Base-by-base conservation (phyloP, 2,113 vertebrate genomes). In the Rhinopomastus cyanomelas region DNA sequence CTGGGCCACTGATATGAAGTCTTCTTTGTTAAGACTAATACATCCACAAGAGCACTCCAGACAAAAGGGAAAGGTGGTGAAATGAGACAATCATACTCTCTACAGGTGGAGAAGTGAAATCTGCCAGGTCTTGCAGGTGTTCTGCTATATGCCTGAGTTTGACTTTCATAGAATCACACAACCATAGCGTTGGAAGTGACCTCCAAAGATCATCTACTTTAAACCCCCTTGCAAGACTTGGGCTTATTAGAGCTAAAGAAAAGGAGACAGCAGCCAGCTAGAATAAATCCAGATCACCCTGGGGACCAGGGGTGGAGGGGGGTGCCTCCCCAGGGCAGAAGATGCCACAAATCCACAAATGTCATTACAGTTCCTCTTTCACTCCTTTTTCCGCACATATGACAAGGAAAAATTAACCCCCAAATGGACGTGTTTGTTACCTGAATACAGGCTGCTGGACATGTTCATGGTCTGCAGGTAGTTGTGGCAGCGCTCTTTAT, bases 401-500 rank as follows among this genome's bases (percentile, higher is more conserved):
- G 51, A 69, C 25, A 60, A 13, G 30, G 76, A 57, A 80, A 11
- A 0, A 0, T 34, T 77, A 82, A 80, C 72, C 73, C 62, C 55
- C 64, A 67, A 30, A 73, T 5, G 23, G 89, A 78, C 36, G 49
- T 3, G 4, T 76, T 51, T 95, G 97, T 97, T 95, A 99, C 99
- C 99, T 98, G 98, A 97, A 96, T 99, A 99, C 95, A 99, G 97
- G 94, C 97, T 98, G 97, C 98, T 98, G 74, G 99, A 98, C 66
- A 99, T 98, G 32, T 98, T 98, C 98, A 99, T 99, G 96, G 97
- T 99, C 94, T 99, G 98, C 88, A 99, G 97, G 97, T 99, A 99
- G 97, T 99, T 99, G 97, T 99, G 99, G 80, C 99, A 99, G 16
- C 99, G 97, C 97, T 99, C 99, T 95, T 99, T 99, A 96, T 99